Percentiles rank a stretch among this genome's conserved stretches.
These are phyloP conservation scores for Heliothis virescens DNA, from an alignment of 1,140 invertebrate species.

Conservation along the genomic window DNA sequence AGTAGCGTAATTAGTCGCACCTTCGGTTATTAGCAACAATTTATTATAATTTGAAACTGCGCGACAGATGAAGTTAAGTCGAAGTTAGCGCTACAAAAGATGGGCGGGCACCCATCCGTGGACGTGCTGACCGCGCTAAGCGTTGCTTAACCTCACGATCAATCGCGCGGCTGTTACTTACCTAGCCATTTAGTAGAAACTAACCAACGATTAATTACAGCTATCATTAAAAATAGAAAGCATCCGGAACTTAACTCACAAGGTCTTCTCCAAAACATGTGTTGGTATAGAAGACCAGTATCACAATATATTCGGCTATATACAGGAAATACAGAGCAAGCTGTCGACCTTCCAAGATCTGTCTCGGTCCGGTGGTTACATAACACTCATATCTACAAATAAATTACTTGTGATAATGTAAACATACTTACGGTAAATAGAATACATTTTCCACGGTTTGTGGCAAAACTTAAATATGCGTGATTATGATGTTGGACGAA, in stretches of 20 bases:
- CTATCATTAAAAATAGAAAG: conserved; percentile 44
- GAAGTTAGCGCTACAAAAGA: too few species aligned
- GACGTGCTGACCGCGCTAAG: too few species aligned
- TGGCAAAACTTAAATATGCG: conserved; percentile 22
- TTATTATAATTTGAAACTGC: too few species aligned
- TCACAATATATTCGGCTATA: conserved; percentile 11
- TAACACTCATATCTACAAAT: conserved; percentile 26
- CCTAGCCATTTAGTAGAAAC: neutral
- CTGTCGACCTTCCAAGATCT: conserved; percentile 66
- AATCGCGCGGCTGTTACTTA: neutral
- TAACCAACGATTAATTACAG: conserved; percentile 24
- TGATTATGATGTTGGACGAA: conserved; percentile 15
- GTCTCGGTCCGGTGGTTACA: conserved; percentile 45
- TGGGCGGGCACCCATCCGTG: too few species aligned
- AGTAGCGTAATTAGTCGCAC: too few species aligned
- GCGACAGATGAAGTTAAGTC: too few species aligned
- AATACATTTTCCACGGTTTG: conserved; percentile 44
- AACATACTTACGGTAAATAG: conserved; percentile 45
- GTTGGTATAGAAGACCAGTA: conserved; percentile 63
- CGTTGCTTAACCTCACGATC: too few species aligned
- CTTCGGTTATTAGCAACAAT: too few species aligned
- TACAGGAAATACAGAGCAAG: conserved; percentile 67
- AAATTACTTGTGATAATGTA: conserved; percentile 37
- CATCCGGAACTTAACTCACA: conserved; percentile 63
- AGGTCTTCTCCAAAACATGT: conserved; percentile 66